Evolutionary conservation across 2,113 vertebrate species (phyloP).

Genomic region (Pardalotus punctatus): DNA sequence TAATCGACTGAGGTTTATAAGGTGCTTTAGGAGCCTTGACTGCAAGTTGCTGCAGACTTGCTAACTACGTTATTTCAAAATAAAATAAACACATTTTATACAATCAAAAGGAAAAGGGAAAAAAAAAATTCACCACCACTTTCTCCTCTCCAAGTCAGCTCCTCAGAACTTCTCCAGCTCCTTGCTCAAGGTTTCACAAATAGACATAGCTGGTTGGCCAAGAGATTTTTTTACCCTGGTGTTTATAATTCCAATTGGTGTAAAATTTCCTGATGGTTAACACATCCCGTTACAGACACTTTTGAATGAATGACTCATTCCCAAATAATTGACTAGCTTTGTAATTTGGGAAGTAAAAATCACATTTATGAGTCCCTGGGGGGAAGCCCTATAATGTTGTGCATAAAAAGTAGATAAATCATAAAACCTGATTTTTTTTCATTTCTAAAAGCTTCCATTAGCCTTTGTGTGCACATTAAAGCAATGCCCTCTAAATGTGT

Average conservation of each 20-base stretch:
- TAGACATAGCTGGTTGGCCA: conserved; percentile 41
- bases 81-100: conserved; percentile 52
- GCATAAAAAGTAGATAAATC: conserved; percentile 82
- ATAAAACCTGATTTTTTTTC: conserved; percentile 67
- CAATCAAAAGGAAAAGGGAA: background rate
- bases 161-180: background rate
- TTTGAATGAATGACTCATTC: conserved; percentile 79
- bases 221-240: conserved; percentile 68
- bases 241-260: conserved; percentile 85
- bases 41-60: conserved; percentile 38
- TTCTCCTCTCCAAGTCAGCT: background rate
- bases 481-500: conserved; percentile 48
- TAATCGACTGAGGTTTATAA: conserved; percentile 1
- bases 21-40: conserved; percentile 41
- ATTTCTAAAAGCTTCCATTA: conserved; percentile 78
- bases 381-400: conserved; percentile 71
- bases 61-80: conserved; percentile 49
- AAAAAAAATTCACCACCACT: background rate
- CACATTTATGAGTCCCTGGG: conserved; percentile 76
- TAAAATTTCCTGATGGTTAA: conserved; percentile 83
- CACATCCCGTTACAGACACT: conserved; percentile 76
- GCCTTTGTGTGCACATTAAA: conserved; percentile 62
- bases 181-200: conserved; percentile 25
- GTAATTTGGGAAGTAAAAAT: conserved; percentile 80
- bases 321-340: conserved; percentile 78